phyloP scores from a whole-genome alignment of 2,113 vertebrate genomes.

The Colaptes auratus region DNA sequence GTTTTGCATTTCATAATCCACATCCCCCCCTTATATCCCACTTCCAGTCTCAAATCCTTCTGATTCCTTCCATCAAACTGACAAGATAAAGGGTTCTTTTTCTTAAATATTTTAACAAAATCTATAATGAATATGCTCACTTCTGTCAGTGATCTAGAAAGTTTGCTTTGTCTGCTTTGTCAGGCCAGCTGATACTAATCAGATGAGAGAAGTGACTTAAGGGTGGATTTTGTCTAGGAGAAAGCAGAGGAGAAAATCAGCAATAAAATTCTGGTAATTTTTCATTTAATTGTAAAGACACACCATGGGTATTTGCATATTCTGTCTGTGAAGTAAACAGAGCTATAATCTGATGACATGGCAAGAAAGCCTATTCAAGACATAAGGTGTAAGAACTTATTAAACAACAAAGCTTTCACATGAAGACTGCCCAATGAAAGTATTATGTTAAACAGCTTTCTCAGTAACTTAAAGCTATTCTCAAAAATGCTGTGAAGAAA shows the following conservation, averaged over 20 bases:
- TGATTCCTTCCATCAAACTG: constrained; percentile 30
- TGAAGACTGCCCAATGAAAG: constrained; percentile 11
- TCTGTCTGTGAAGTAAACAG: constrained; percentile 55
- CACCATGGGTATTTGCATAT: constrained; percentile 45
- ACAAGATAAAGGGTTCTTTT: neutral
- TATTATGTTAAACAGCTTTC: neutral
- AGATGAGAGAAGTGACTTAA: constrained; percentile 54
- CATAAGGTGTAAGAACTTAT: neutral
- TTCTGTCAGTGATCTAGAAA: constrained; percentile 57
- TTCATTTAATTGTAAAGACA: constrained; percentile 26
- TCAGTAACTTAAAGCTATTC: neutral
- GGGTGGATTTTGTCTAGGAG: constrained; percentile 24
- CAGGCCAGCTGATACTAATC: constrained; percentile 40
- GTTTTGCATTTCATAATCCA: neutral
- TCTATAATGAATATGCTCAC: neutral
- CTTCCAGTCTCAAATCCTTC: neutral
- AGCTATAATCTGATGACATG: constrained; percentile 25
- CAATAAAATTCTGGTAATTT: constrained; percentile 52
- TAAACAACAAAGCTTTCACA: neutral
- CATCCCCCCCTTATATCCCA: neutral
- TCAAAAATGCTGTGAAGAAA: neutral
- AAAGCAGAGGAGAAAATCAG: constrained; percentile 8
- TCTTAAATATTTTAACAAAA: constrained; percentile 31
- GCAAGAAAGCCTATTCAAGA: neutral
- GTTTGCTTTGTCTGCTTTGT: constrained; percentile 49